Base-by-base conservation (phyloP, 2,797 vertebrate species). In the Poecilia gillii region DNA sequence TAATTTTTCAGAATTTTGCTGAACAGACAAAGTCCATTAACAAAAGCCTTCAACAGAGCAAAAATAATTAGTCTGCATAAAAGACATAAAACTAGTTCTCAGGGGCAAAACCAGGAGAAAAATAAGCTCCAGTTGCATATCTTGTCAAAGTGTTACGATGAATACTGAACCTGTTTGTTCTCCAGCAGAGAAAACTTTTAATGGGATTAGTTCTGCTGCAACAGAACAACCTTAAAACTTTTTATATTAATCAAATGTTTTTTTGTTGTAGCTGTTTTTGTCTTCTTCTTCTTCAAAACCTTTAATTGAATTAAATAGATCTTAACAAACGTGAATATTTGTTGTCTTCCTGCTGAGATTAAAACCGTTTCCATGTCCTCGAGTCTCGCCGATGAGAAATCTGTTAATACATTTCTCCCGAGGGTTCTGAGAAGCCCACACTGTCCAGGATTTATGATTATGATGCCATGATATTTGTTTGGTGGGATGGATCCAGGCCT, bases 11-110 rank as follows among this genome's bases (percentile, higher is more conserved):
- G 20, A 68, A 41, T 68, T 41, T 25, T 68, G 36, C 64, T 68
- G 64, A 41, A 25, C 7, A 41, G 36, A 18, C 64, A 68, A 68
- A 68, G 64, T 41, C 64, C 64, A 68, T 41, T 68, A 41, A 68
- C 36, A 68, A 68, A 68, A 68, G 64, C 64, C 18, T 39, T 68
- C 36, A 39, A 41, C 36, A 41, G 33, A 68, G 36, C 20, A 25
- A 66, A 62, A 39, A 66, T 39, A 66, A 66, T 66, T 66, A 23
- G 62, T 36, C 33, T 39, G 18, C 33, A 66, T 66, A 66, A 66
- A 66, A 66, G 33, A 66, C 33, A 66, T 4, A 39, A 66, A 66
- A 23, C 33, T 39, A 23, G 7, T 39, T 39, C 18, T 66, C 18
- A 66, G 62, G 33, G 33, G 16, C 31, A 39, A 20, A 66, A 6